Evolutionary conservation across 1,140 invertebrate genomes (phyloP).

Genomic region (Temnothorax longispinosus): DNA sequence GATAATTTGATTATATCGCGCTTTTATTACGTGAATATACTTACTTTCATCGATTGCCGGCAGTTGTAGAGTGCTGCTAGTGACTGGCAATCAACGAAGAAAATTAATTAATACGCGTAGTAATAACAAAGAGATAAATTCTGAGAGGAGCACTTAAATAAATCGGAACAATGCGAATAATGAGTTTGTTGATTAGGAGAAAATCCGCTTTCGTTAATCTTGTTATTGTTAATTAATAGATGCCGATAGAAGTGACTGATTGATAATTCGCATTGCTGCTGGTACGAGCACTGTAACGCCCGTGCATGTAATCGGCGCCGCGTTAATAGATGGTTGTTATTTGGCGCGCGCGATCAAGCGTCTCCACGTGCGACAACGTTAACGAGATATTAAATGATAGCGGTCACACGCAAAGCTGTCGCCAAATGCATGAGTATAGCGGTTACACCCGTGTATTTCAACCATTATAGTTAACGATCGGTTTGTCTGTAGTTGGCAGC

Average conservation of each 20-base stretch:
- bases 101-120: slow-evolving; percentile 26
- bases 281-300: slow-evolving; percentile 26
- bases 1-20: slow-evolving; percentile 10
- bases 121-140: neutral
- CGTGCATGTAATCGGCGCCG: slow-evolving; percentile 66
- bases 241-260: slow-evolving; percentile 54
- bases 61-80: neutral
- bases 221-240: slow-evolving; percentile 71
- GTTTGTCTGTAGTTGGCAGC: neutral
- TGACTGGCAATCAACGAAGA: neutral
- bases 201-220: slow-evolving; percentile 54
- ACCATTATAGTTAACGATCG: slow-evolving; percentile 3
- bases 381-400: slow-evolving; percentile 69
- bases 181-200: neutral
- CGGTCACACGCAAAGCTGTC: slow-evolving; percentile 54
- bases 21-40: slow-evolving; percentile 2
- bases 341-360: slow-evolving; percentile 62
- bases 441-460: slow-evolving; percentile 39
- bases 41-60: neutral
- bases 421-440: slow-evolving; percentile 32
- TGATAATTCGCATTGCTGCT: slow-evolving; percentile 69
- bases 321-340: slow-evolving; percentile 74
- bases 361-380: slow-evolving; percentile 52
- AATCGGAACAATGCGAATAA: neutral
- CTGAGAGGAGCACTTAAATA: neutral